phyloP scores from a whole-genome alignment of 92 coral and sea anemone genomes.

The Isaurus tuberculatus region DNA sequence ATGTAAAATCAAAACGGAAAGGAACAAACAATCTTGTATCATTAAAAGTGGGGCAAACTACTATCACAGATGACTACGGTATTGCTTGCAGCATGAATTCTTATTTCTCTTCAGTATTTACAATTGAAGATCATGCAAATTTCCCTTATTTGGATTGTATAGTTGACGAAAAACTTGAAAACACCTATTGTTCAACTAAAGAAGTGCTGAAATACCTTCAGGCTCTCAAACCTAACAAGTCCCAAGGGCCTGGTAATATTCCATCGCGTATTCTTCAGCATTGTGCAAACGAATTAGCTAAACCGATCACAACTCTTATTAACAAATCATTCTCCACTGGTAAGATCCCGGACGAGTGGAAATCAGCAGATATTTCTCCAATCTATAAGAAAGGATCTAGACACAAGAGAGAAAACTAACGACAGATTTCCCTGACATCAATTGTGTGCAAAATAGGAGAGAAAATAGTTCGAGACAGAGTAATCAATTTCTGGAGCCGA shows the following conservation, averaged over 20 bases:
- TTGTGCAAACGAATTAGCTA: conserved; percentile 24
- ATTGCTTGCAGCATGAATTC: conserved; percentile 58
- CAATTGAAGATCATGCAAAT: conserved; percentile 50
- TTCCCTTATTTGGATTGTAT: conserved; percentile 43
- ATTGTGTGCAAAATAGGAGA: conserved; percentile 38
- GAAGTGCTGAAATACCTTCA: conserved; percentile 60
- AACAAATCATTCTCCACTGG: conserved; percentile 59
- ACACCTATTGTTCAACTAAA: conserved; percentile 51
- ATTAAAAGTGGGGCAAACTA: conserved; percentile 44
- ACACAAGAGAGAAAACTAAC: conserved; percentile 48
- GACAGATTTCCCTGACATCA: conserved; percentile 46
- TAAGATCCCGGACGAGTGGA: conserved; percentile 52
- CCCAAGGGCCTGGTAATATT: conserved; percentile 65
- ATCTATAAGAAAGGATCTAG: conserved; percentile 52
- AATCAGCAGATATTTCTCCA: conserved; percentile 58
- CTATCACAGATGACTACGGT: conserved; percentile 51
- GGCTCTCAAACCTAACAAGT: conserved; percentile 54
- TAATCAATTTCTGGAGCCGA: conserved; percentile 35
- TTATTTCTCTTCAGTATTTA: conserved; percentile 62
- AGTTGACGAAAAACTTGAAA: conserved; percentile 37
- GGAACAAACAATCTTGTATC: conserved; percentile 56
- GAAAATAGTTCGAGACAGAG: conserved; percentile 38
- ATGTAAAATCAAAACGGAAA: conserved; percentile 52
- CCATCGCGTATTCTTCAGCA: conserved; percentile 28
- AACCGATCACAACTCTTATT: conserved; percentile 34